Conservation (phyloP, 2,113 vertebrate genomes). For the Natator depressus region DNA sequence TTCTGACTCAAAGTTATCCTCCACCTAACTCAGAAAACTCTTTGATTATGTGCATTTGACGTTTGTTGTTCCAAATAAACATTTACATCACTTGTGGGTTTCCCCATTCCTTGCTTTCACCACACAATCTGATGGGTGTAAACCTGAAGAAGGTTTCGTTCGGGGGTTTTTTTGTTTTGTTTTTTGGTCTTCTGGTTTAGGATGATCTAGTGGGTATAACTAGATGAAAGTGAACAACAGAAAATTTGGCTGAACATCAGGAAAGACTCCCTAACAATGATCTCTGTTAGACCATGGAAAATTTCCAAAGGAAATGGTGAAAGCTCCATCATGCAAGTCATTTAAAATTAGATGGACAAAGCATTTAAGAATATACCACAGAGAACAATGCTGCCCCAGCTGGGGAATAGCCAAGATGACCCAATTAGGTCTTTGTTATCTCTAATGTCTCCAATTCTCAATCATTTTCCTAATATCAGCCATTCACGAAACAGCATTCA, state of each 20-base stretch:
- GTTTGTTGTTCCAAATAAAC: not conserved
- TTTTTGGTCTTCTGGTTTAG: not conserved
- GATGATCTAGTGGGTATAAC: not conserved
- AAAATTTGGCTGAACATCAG: accelerated
- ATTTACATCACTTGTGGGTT: not conserved
- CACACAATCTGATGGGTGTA: not conserved
- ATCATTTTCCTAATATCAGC: not conserved
- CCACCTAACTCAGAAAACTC: not conserved
- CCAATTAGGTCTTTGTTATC: not conserved
- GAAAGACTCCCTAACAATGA: not conserved
- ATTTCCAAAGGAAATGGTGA: not conserved
- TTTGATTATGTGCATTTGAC: accelerated
- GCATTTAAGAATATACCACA: not conserved
- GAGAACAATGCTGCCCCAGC: not conserved
- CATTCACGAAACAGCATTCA: not conserved
- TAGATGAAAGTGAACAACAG: not conserved
- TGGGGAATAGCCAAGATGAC: not conserved
- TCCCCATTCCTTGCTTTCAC: not conserved
- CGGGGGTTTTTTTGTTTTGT: not conserved
- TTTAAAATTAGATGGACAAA: not conserved
- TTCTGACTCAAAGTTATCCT: not conserved
- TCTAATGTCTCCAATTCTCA: not conserved
- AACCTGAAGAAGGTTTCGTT: not conserved
- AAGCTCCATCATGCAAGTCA: accelerated
- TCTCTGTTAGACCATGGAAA: not conserved